A percentile compares a stretch with the other conserved stretches of the same genome.
These are phyloP conservation scores for Drosophila flavopinicola DNA, from an alignment of 2,888 invertebrate species.

Conservation along the genomic window DNA sequence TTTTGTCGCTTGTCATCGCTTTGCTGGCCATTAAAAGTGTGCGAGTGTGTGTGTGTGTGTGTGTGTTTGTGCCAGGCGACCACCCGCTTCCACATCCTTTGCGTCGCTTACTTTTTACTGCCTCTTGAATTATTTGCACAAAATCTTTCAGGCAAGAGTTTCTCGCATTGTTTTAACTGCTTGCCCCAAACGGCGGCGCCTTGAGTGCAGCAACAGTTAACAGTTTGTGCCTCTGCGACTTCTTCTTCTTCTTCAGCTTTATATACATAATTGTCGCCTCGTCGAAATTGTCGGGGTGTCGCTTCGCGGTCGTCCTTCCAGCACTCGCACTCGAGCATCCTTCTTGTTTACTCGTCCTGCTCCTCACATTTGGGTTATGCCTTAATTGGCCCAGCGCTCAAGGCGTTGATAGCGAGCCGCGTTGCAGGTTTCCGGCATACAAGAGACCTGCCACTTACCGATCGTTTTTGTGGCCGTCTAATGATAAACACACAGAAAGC, in stretches of 20 bases:
- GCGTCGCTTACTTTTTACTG: slow-evolving; percentile 61
- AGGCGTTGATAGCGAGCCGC: slow-evolving; percentile 38
- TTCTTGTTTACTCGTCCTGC: slow-evolving; percentile 48
- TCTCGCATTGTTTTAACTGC: slow-evolving; percentile 1
- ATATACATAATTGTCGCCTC: slow-evolving; percentile 39
- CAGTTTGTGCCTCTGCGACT: slow-evolving; percentile 12
- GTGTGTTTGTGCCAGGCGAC: neutral
- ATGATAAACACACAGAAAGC: slow-evolving; percentile 63
- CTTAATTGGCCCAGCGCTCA: slow-evolving; percentile 82
- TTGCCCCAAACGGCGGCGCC: slow-evolving; percentile 4
- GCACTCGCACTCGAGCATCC: slow-evolving; percentile 16
- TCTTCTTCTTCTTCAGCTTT: slow-evolving; percentile 5
- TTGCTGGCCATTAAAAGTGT: slow-evolving; percentile 49
- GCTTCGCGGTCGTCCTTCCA: slow-evolving; percentile 48
- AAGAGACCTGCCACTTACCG: slow-evolving; percentile 23
- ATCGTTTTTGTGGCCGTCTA: slow-evolving; percentile 41
- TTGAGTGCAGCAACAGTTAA: slow-evolving; percentile 45
- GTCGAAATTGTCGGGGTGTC: slow-evolving; percentile 39
- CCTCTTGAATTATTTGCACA: slow-evolving; percentile 76
- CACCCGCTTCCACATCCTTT: slow-evolving; percentile 16
- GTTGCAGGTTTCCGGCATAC: slow-evolving; percentile 1
- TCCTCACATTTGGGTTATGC: slow-evolving; percentile 83
- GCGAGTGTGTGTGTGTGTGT: slow-evolving; percentile 2
- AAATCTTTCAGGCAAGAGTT: slow-evolving; percentile 66
- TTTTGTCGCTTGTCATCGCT: slow-evolving; percentile 64